Evolutionary conservation across 2,113 vertebrate genomes (phyloP), one percentile per base, ranked within the genome.

Genomic region (Syngnathoides biaculeatus): DNA sequence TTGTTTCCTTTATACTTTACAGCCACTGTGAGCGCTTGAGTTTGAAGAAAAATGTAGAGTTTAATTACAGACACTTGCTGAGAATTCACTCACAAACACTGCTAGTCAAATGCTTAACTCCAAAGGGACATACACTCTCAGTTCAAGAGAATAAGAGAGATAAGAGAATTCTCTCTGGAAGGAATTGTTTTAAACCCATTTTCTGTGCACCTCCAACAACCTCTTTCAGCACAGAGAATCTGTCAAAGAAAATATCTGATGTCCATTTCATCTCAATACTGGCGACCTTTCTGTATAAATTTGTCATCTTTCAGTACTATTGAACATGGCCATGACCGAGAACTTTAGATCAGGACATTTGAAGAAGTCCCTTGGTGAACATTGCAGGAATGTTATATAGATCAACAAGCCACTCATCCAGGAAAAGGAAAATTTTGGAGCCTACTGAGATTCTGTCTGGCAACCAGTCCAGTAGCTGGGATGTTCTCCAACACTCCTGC

Each of bases 61-160:
- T 45, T 79, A 72, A 84, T 73, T 84, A 76, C 74, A 82, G 80
- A 77, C 27, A 24, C 30, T 67, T 43, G 0, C 48, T 1, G 9
- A n/a, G 0, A 40, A 39, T 67, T 77, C 68, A 65, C 68, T 68
- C 24, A 22, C 74, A 79, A 80, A 77, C 79, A 63, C 48, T 22
- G 53, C 15, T 64, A 79, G 69, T 68, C 72, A 69, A 38, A 40
- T 61, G 38, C 9, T 52, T 9, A 77, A 79, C 8, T 75, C 55
- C 47, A 50, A 20, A 48, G 64, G 62, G 11, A 69, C 52, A 22
- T 50, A 77, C n/a, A 9, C n/a, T 20, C 40, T 47, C 45, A 47
- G 17, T 8, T 50, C 68, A 7, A 66, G 43, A 72, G 26, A 57
- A n/a, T n/a, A n/a, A n/a, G n/a, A n/a, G n/a, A n/a, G n/a, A n/a